Conservation (phyloP, 2,888 invertebrate genomes). For the Volucella zonaria region DNA sequence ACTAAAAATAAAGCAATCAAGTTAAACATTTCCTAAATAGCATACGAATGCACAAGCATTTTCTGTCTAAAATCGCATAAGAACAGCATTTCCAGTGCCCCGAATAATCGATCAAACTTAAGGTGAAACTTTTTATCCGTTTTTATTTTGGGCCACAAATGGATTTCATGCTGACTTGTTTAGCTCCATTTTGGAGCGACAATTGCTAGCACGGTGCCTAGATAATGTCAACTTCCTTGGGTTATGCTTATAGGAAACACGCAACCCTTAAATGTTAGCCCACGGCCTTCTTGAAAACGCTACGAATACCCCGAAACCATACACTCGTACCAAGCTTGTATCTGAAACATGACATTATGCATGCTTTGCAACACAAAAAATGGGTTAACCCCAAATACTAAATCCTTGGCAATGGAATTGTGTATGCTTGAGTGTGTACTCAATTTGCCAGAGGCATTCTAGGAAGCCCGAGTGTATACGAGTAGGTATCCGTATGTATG, state of each 20-base stretch:
- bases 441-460: constrained; percentile 36
- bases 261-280: constrained; percentile 42
- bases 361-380: constrained; percentile 30
- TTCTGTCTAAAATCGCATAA: too few relatives aligned
- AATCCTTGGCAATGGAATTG: constrained; percentile 51
- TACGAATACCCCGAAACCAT: background rate
- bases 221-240: too few relatives aligned
- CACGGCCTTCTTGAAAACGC: background rate
- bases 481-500: background rate
- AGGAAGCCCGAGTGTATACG: background rate
- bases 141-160: background rate
- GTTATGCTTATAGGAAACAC: constrained; percentile 25
- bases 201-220: background rate
- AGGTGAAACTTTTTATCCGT: constrained; percentile 20
- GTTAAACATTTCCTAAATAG: too few relatives aligned
- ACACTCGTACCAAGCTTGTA: background rate
- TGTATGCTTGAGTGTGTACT: background rate
- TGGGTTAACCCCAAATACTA: constrained; percentile 21
- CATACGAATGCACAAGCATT: background rate
- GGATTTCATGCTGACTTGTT: constrained; percentile 20
- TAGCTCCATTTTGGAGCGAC: background rate
- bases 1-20: too few relatives aligned
- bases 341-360: constrained; percentile 53
- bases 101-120: constrained; percentile 55
- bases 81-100: background rate